These are phyloP conservation scores for Cyphomyrus discorhynchus DNA, from an alignment of 2,113 vertebrate genomes.

Conservation along the genomic window DNA sequence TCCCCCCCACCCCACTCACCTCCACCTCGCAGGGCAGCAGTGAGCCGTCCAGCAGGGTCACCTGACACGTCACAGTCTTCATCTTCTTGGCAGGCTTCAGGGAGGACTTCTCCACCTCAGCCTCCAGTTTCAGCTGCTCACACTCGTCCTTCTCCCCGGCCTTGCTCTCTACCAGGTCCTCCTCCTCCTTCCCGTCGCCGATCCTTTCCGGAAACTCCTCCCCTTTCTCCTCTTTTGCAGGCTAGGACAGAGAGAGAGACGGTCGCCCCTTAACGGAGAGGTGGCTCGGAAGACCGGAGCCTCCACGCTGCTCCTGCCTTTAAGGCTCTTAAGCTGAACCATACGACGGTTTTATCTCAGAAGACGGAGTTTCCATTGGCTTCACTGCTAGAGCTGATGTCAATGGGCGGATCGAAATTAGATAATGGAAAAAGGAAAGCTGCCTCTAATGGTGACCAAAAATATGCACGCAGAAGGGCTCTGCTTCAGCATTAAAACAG, in stretches of 20 bases:
- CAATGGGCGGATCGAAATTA: slow-evolving; percentile 35
- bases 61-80: slow-evolving; percentile 80
- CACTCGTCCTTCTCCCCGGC: slow-evolving; percentile 63
- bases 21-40: slow-evolving; percentile 85
- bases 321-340: neutral
- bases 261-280: no score
- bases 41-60: slow-evolving; percentile 76
- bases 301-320: neutral
- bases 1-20: slow-evolving; percentile 59
- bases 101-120: slow-evolving; percentile 50
- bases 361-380: slow-evolving; percentile 27
- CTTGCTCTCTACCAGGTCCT: slow-evolving; percentile 56
- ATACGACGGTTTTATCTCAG: neutral
- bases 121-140: slow-evolving; percentile 58
- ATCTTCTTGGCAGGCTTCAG: slow-evolving; percentile 78
- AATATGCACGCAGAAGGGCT: neutral
- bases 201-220: slow-evolving; percentile 51
- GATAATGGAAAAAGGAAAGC: slow-evolving; percentile 20
- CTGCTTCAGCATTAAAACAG: neutral
- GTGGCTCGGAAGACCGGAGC: neutral
- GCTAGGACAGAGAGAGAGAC: slow-evolving; percentile 47
- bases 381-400: slow-evolving; percentile 32
- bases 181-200: slow-evolving; percentile 44
- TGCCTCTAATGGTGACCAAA: neutral
- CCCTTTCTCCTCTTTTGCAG: slow-evolving; percentile 66